Percentiles rank a stretch among this genome's conserved stretches.
Evolutionary conservation across 2,888 invertebrate species (phyloP).

Genomic region (Apodemia zela): DNA sequence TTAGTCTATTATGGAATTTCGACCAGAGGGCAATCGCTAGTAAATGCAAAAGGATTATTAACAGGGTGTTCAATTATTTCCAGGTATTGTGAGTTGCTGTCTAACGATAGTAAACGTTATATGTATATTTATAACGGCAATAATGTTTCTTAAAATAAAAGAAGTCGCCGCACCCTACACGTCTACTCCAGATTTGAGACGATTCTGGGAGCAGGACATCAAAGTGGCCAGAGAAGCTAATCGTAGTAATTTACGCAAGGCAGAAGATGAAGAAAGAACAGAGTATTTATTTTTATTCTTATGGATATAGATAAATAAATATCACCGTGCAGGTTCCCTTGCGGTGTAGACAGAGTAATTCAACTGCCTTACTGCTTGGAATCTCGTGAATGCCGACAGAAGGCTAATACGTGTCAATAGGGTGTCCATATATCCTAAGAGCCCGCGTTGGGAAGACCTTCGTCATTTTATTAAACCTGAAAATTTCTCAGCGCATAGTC

Average conservation of each 20-base stretch:
- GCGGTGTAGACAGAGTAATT: too few relatives aligned
- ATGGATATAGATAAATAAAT: background rate
- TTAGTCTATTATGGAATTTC: too few relatives aligned
- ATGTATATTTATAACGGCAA: slow-evolving; percentile 90
- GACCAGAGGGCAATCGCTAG: too few relatives aligned
- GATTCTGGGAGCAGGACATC: slow-evolving; percentile 91
- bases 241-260: slow-evolving; percentile 79
- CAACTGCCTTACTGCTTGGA: too few relatives aligned
- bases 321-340: too few relatives aligned
- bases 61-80: slow-evolving; percentile 17
- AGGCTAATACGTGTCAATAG: too few relatives aligned
- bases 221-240: slow-evolving; percentile 86
- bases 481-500: too few relatives aligned
- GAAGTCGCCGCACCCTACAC: slow-evolving; percentile 91
- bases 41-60: too few relatives aligned
- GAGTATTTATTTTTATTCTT: slow-evolving; percentile 46
- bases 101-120: slow-evolving; percentile 90
- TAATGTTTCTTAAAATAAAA: slow-evolving; percentile 90
- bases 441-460: too few relatives aligned
- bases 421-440: too few relatives aligned
- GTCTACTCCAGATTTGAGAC: slow-evolving; percentile 85
- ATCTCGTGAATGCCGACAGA: too few relatives aligned
- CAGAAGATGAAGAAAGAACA: slow-evolving; percentile 71
- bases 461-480: too few relatives aligned
- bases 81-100: slow-evolving; percentile 87